phyloP scores from a whole-genome alignment of 2,888 invertebrate species.

The Anaspis maculata region DNA sequence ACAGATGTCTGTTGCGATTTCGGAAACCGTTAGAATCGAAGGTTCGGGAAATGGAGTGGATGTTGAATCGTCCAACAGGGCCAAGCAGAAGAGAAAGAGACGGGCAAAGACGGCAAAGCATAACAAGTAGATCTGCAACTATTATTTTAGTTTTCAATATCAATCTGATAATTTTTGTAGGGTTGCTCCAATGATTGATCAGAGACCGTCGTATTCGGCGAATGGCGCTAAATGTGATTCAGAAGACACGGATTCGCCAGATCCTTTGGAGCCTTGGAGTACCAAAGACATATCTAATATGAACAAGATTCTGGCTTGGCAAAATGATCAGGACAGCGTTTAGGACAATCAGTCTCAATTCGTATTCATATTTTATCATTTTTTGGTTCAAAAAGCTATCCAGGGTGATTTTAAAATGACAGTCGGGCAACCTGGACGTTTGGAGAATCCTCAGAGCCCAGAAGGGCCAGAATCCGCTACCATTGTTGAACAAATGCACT shows the following conservation, averaged over 20 bases:
- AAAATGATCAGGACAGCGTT: slow-evolving; percentile 45
- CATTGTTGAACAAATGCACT: too few species aligned
- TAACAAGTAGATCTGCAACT: slow-evolving; percentile 32
- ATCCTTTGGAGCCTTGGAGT: slow-evolving; percentile 67
- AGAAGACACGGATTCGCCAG: slow-evolving; percentile 42
- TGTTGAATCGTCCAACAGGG: slow-evolving; percentile 27
- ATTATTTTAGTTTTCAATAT: too few species aligned
- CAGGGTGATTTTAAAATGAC: too few species aligned
- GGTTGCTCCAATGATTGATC: slow-evolving; percentile 42
- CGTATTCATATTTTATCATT: too few species aligned
- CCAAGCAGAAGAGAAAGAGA: slow-evolving; percentile 32
- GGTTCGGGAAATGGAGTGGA: slow-evolving; percentile 32
- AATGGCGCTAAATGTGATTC: slow-evolving; percentile 26
- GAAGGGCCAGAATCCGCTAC: too few species aligned
- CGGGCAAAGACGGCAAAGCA: slow-evolving; percentile 36
- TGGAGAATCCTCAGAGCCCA: too few species aligned
- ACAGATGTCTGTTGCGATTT: slow-evolving; percentile 21
- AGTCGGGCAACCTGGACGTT: too few species aligned
- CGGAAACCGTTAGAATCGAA: slow-evolving; percentile 25
- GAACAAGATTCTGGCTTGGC: slow-evolving; percentile 62
- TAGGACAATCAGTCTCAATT: too few species aligned
- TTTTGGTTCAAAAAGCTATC: too few species aligned
- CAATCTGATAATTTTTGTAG: slow-evolving; percentile 31
- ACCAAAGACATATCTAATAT: slow-evolving; percentile 61
- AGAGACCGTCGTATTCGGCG: slow-evolving; percentile 41